Base-by-base conservation (phyloP, 1,140 invertebrate species). In the Drosophila seguyi region DNA sequence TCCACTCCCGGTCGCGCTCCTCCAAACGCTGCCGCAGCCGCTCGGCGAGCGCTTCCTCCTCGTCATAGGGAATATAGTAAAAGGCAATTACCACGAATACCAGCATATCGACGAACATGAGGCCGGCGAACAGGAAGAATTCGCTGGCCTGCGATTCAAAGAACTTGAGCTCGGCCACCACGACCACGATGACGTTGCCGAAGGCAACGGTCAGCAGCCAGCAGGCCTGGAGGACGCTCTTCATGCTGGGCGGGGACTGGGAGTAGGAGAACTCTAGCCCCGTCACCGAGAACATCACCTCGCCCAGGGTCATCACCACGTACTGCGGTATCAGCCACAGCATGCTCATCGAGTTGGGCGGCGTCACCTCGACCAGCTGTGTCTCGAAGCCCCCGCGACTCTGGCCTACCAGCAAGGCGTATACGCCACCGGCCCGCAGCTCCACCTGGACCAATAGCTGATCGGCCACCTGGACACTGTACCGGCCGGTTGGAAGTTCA, bases 131-230 rank as follows among this genome's bases (percentile, higher is more conserved):
- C 2, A 99, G 92, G 91, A 98, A 96, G 91, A 98, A 98, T 91
- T 98, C 97, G 38, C 94, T 94, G 11, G 95, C 93, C 74, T 93
- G 92, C 16, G 88, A 91, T 3, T 84, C 38, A 25, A 93, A 92
- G 56, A 92, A 63, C 61, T 92, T 82, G 6, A 86, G 41, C 44
- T 92, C 93, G 1, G 94, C 96, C 8, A 98, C 95, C 34, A 99
- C 94, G 22, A 99, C 95, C 1, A 99, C 95, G 2, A 99, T 96
- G 0, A 99, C 92, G 93, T 99, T 98, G n/a, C 98, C 98, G 87
- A 99, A 95, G 1, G 98, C 97, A 0, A 97, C 96, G 0, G 98
- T 99, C 1, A 99, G 91, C n/a, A 98, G 93, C 97, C 98, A 99
- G 0, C 95, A 94, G 3, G 98, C 97, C 92, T 97, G 96, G 1